Evolutionary conservation across 2,797 vertebrate species (phyloP).

Genomic region (Knipowitschia caucasica): DNA sequence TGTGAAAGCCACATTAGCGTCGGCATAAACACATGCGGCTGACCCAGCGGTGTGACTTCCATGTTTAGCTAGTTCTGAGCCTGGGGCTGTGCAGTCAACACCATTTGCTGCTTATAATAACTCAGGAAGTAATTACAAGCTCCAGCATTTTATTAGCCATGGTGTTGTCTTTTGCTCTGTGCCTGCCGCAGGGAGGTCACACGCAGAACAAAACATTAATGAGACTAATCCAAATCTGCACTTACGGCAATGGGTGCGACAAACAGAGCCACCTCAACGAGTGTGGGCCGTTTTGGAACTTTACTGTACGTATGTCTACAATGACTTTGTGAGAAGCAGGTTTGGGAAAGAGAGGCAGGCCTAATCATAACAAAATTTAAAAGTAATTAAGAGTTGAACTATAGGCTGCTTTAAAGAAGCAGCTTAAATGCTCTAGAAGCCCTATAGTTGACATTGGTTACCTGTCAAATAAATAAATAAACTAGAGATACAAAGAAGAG

Average conservation of each 20-base stretch:
- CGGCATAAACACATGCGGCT: neutral
- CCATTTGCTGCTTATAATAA: slow-evolving; percentile 45
- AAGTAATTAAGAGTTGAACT: no score
- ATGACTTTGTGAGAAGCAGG: neutral
- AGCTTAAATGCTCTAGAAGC: no score
- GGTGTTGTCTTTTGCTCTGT: slow-evolving; percentile 39
- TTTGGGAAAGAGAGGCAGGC: no score
- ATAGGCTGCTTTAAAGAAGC: no score
- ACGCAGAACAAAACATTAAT: slow-evolving; percentile 41
- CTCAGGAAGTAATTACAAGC: slow-evolving; percentile 47
- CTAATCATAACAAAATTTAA: no score
- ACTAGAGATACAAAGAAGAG: no score
- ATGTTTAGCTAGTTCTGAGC: slow-evolving; percentile 14
- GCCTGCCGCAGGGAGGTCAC: slow-evolving; percentile 39
- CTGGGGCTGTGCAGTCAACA: slow-evolving; percentile 37
- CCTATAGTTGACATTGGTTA: no score
- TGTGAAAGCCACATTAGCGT: no score
- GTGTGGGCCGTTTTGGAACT: slow-evolving; percentile 1
- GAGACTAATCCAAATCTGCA: slow-evolving; percentile 36
- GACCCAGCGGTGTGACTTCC: neutral
- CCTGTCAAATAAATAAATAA: no score
- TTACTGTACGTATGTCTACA: no score
- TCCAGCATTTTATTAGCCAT: slow-evolving; percentile 55
- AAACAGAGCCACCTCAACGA: neutral
- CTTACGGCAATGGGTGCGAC: neutral